phyloP scores from a whole-genome alignment of 2,797 vertebrate species.

The Microhierax caerulescens region DNA sequence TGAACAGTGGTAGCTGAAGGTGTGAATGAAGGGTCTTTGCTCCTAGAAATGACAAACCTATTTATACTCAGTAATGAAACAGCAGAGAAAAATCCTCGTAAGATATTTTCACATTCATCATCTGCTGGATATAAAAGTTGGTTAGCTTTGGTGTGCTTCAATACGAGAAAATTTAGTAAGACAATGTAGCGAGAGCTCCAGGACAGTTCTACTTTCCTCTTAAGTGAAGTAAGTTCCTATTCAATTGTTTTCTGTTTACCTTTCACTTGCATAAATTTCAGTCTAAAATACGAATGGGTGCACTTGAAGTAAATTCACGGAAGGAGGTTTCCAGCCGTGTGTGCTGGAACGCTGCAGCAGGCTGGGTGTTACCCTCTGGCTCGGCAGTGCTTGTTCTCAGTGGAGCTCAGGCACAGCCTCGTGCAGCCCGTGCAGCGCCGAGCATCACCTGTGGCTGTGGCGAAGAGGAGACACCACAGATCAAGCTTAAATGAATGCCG shows the following conservation, averaged over 20 bases:
- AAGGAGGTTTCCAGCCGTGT: neutral
- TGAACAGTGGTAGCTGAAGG: slow-evolving; percentile 47
- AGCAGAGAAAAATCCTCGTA: slow-evolving; percentile 48
- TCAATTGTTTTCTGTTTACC: neutral
- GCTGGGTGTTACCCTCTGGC: neutral
- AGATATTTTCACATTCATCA: slow-evolving; percentile 35
- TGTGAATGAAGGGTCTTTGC: slow-evolving; percentile 31
- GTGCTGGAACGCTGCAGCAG: neutral
- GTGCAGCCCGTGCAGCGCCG: neutral
- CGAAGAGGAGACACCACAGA: too few species aligned
- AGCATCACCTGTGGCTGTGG: neutral
- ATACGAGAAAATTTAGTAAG: neutral
- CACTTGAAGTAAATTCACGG: neutral
- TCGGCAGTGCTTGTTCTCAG: neutral
- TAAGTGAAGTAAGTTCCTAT: neutral
- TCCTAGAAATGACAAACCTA: slow-evolving; percentile 56
- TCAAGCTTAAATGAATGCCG: neutral
- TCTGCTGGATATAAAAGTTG: neutral
- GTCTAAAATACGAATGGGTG: neutral
- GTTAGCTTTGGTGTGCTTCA: neutral
- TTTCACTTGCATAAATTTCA: neutral
- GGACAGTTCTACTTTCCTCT: neutral
- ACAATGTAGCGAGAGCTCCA: neutral
- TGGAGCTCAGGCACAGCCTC: neutral
- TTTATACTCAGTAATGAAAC: slow-evolving; percentile 55